Evolutionary conservation across 2,888 invertebrate species (phyloP), one percentile per base, ranked within the genome.

Genomic region (Spatulosminthurus flaviceps): DNA sequence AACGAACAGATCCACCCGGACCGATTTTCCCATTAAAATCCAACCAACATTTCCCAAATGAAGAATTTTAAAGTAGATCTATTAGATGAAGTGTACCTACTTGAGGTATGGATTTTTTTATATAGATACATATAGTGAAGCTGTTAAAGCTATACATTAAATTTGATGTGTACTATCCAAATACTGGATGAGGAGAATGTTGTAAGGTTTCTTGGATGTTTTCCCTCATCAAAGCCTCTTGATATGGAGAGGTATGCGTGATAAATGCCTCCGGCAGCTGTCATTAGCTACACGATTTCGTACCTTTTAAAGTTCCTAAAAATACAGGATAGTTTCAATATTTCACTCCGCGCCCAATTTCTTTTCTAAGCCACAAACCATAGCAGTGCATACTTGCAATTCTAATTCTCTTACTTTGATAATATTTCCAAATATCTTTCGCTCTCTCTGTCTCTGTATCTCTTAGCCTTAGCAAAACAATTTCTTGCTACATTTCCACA

Each of bases 321-420:
- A 67, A 76, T 76, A 69, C 22, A 43, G 76, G 42, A 34, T 24
- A 64, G 24, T 64, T 64, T 75, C 75, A 75, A 64, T 75, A 75
- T 69, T 42, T 76, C 76, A 76, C 76, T 76, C 76, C 26, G 19
- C 76, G 66, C 76, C 69, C 67, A 76, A 76, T 76, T 76, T 43
- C 66, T 67, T 64, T 22, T 64, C 19, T n/a, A 64, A 64, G 24
- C 64, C 64, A 64, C 64, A 64, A 22, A 60, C 60, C 28, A 22
- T n/a, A 29, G 7, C n/a, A 5, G 9, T 41, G 21, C 42, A n/a
- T 21, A 19, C 42, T 1, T 19, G 11, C 22, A 72, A 19, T 72
- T 21, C 34, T 41, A 43, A 72, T 19, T 72, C 42, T 72, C 4
- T 43, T n/a, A 51, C 42, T 72, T 43, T 24, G 42, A 67, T 67